Evolutionary conservation across 2,888 invertebrate genomes (phyloP).

Genomic region (Hydriomena furcata): DNA sequence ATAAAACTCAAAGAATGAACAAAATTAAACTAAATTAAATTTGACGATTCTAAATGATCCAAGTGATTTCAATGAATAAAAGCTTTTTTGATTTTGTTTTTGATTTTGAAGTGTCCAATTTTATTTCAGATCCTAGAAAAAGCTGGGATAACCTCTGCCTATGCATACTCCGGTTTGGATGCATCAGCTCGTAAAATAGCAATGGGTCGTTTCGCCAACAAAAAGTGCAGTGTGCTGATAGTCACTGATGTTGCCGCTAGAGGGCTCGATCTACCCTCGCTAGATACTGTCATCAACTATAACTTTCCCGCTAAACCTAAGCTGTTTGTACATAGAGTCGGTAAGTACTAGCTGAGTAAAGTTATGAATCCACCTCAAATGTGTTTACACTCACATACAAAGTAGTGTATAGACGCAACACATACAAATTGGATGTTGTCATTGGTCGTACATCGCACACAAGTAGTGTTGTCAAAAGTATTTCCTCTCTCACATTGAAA

Average conservation of each 20-base stretch:
- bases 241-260: conserved; percentile 99
- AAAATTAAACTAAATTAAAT: too few species aligned
- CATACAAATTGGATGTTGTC: too few species aligned
- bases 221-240: conserved; percentile 92
- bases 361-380: too few species aligned
- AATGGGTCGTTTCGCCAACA: conserved; percentile 93
- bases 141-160: conserved; percentile 92
- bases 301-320: conserved; percentile 99
- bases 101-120: too few species aligned
- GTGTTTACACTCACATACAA: too few species aligned
- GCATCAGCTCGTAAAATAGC: conserved; percentile 97
- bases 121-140: conserved; percentile 86
- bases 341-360: conserved; percentile 86
- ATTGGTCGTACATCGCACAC: neutral
- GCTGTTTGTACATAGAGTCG: conserved; percentile 98
- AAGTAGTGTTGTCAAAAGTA: neutral
- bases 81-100: too few species aligned
- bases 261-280: conserved; percentile 97
- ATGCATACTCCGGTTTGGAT: conserved; percentile 97
- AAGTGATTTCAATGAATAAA: too few species aligned
- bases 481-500: too few species aligned
- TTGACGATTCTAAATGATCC: too few species aligned
- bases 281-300: conserved; percentile 98
- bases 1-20: too few species aligned
- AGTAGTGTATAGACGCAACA: too few species aligned